Base-by-base conservation (phyloP, 1,140 invertebrate species). In the Aphelinus atriplicis region DNA sequence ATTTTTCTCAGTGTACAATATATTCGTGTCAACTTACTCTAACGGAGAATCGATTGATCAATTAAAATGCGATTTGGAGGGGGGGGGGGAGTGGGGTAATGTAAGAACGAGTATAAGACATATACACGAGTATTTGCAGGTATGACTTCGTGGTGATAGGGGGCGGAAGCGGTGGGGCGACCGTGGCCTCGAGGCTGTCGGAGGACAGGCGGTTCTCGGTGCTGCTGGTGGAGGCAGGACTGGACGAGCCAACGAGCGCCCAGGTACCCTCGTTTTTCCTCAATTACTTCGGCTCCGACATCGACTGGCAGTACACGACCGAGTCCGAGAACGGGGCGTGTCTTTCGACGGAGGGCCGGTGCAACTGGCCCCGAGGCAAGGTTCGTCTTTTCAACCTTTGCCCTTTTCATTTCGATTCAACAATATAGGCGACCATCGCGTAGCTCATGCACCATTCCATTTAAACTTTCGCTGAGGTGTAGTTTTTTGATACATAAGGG, bases 121-220 rank as follows among this genome's bases (percentile, higher is more conserved):
- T 26, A 26, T 26, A 26, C 26, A 26, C 26, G 26, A 26, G 26
- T 26, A 26, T 26, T 26, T 26, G 26, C 10, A 93, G 90, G 79
- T 95, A 96, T 85, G 94, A 95, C 86, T 96, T 95, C 87, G 93
- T 96, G 77, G 92, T 96, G 45, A 92, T 97, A 70, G 96, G 96
- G 1, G 95, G 94, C 3, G 96, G 96, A 1, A 95, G 95, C 9
- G 94, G 94, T 0, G 95, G 95, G 6, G 91, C 93, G 26, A 95
- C 94, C 46, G 93, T 95, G 7, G 95, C 95, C 4, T 92, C 94
- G 3, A 90, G 95, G 57, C 88, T 97, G 47, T 93, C 93, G 0
- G 93, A 95, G 81, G 92, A 95, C 50, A 91, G 92, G 0, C 89
- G 93, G 79, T 94, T 93, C 91, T 93, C 91, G 65, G 94, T 96